Conservation (phyloP, 2,797 vertebrate species). For the Phrynocephalus guinanensis region DNA sequence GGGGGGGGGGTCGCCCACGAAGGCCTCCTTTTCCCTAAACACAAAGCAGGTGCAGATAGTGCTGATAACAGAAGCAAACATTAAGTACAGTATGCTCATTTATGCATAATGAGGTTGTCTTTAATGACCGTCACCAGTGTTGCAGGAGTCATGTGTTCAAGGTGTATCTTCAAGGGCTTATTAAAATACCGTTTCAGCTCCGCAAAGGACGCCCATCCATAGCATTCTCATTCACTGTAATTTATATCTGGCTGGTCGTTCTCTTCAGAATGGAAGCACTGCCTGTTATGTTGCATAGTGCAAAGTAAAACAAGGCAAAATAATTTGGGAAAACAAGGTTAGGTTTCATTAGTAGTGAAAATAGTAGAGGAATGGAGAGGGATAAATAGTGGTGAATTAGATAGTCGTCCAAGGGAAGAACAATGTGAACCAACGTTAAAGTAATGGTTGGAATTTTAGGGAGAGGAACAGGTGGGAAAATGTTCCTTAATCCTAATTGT, state of each 20-base stretch:
- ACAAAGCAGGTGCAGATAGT: not conserved
- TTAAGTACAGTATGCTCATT: no score
- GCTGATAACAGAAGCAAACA: no score
- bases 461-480: not conserved
- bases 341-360: no score
- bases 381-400: no score
- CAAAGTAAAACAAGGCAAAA: not conserved
- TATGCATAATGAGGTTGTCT: no score
- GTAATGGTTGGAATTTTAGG: not conserved
- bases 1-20: not conserved
- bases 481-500: not conserved
- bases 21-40: no score
- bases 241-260: not conserved
- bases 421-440: not conserved
- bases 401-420: not conserved
- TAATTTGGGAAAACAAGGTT: accelerated
- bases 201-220: not conserved
- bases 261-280: not conserved
- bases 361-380: no score
- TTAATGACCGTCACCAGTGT: not conserved
- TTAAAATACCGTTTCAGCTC: not conserved
- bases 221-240: not conserved
- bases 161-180: not conserved
- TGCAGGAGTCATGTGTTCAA: not conserved
- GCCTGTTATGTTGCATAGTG: not conserved